Conservation (phyloP, 2,797 vertebrate species). For the Champsocephalus esox region DNA sequence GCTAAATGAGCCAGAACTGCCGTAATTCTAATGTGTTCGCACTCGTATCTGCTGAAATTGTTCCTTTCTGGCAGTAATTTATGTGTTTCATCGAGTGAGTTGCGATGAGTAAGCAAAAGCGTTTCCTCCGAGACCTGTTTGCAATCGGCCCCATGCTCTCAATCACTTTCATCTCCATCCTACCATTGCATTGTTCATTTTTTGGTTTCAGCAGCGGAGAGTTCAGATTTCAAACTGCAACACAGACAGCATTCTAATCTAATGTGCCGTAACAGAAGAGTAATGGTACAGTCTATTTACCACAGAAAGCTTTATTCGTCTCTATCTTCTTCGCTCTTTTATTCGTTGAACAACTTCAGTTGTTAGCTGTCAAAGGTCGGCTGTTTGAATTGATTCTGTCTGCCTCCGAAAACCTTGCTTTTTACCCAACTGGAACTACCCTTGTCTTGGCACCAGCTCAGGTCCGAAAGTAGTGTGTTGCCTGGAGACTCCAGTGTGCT, state of each 20-base stretch:
- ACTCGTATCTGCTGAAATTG: not conserved
- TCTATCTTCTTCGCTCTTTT: not conserved
- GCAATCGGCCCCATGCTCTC: constrained; percentile 25
- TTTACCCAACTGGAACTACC: constrained; percentile 32
- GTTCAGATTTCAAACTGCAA: not conserved
- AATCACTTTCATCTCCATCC: constrained; percentile 5
- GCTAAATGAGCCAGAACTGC: constrained; percentile 28
- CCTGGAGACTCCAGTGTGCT: constrained; percentile 1
- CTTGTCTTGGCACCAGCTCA: constrained; percentile 2
- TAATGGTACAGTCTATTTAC: constrained; percentile 3
- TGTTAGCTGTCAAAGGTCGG: constrained; percentile 56
- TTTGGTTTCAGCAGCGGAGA: not conserved
- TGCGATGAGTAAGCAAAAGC: constrained; percentile 34
- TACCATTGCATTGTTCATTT: constrained; percentile 1
- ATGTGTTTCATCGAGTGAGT: constrained; percentile 15
- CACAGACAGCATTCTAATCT: not conserved
- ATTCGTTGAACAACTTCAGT: constrained; percentile 11
- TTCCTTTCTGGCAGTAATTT: not conserved
- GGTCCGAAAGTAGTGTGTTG: not conserved
- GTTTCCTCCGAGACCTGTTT: constrained; percentile 6
- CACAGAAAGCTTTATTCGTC: not conserved
- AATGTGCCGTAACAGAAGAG: not conserved
- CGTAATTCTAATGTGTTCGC: constrained; percentile 11
- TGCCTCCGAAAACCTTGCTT: constrained; percentile 25
- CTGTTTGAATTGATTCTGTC: constrained; percentile 47